Evolutionary conservation across 1,140 invertebrate species (phyloP).

Genomic region (Agrypnia vestita): DNA sequence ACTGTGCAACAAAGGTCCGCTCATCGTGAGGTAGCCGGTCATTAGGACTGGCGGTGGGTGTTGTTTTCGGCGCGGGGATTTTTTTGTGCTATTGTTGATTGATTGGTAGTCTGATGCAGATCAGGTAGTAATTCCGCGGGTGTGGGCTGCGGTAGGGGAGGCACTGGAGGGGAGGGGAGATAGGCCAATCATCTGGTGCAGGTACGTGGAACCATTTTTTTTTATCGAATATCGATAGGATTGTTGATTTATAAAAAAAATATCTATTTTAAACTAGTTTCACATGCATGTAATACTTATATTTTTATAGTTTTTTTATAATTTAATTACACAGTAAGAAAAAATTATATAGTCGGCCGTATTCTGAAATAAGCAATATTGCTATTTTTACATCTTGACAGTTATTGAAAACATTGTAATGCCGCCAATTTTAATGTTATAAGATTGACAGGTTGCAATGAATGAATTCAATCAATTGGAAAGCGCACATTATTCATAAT

Average conservation of each 20-base stretch:
- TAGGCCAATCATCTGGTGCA: slow-evolving; percentile 50
- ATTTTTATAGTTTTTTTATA: too few species aligned
- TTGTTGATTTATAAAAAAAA: not conserved
- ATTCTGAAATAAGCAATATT: too few species aligned
- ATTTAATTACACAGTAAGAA: too few species aligned
- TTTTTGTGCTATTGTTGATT: not conserved
- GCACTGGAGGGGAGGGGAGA: slow-evolving; percentile 4
- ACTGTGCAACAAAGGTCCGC: slow-evolving; percentile 16
- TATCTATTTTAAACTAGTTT: too few species aligned
- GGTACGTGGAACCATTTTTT: slow-evolving; percentile 44
- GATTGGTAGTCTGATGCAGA: not conserved
- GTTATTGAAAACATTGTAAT: too few species aligned
- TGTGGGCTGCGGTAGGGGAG: not conserved
- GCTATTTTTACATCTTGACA: too few species aligned
- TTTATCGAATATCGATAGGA: slow-evolving; percentile 6
- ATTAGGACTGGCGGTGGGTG: not conserved
- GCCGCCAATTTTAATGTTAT: too few species aligned
- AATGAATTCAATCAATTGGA: too few species aligned
- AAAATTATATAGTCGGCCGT: too few species aligned
- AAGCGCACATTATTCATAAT: too few species aligned
- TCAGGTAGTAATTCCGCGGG: slow-evolving; percentile 37
- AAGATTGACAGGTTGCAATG: too few species aligned
- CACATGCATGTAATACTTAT: too few species aligned
- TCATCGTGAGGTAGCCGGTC: not conserved
- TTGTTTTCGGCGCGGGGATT: not conserved